Base-by-base conservation (phyloP, 2,888 invertebrate genomes). In the Tryphoninae sp. region DNA sequence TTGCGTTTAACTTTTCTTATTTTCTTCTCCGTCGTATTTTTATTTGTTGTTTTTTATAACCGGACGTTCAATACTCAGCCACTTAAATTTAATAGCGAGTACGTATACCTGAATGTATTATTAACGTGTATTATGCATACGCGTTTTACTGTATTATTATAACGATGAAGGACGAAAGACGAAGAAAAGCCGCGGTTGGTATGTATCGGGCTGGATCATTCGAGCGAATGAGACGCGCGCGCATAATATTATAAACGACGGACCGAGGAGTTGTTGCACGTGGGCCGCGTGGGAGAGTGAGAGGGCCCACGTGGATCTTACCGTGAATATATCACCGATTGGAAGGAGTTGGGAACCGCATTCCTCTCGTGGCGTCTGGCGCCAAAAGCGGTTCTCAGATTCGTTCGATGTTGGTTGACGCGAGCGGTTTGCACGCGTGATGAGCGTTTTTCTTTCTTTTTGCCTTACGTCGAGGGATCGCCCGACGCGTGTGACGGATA, bases 321-420 rank as follows among this genome's bases (percentile, higher is more conserved):
- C 55, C 49, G 58, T 45, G 67, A 73, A 78, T 71, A 76, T 67
- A 76, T 71, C 69, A 51, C 59, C 61, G 69, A 19, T 75, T 83
- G 83, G 84, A 86, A 86, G 87, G 87, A 89, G 86, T 87, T 85
- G 87, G 86, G 85, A 88, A 88, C 86, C 88, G 87, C 89, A 89
- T 89, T 88, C 89, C 88, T 87, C 33, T 59, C 86, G 87, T 88
- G 88, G 88, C 88, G 88, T 89, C 89, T 89, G 89, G 88, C 89
- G 89, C 89, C 89, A 88, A 87, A 88, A 88, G 89, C 84, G 89
- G 86, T 88, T 87, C 89, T 89, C 89, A 89, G 83, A 83, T 84
- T 58, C 59, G 59, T 59, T 62, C 62, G 11, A 45, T 0, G 33
- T 45, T 23, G 26, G n/a, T 45, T 45, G 9, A 45, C 42, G 58